Conservation (phyloP, 2,797 vertebrate species). For the Poeciliopsis presidionis region DNA sequence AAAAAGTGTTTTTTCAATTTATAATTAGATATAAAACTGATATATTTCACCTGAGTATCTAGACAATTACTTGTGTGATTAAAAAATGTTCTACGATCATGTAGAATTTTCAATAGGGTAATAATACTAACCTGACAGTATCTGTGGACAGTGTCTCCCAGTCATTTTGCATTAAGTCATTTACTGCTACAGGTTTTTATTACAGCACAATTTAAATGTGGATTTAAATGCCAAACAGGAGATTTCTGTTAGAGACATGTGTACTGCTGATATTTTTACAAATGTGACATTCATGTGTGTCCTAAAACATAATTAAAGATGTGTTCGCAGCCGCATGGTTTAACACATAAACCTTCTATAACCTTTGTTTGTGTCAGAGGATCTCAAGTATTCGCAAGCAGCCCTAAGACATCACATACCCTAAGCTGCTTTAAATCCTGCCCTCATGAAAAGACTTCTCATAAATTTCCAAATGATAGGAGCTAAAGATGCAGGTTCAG, state of each 20-base stretch:
- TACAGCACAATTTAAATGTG: not conserved
- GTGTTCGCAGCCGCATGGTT: not conserved
- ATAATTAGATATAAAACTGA: not conserved
- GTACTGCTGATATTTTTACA: not conserved
- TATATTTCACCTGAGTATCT: not conserved
- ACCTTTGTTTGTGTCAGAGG: constrained; percentile 16
- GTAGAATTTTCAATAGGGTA: not conserved
- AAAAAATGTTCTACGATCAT: not conserved
- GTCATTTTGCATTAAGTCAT: not conserved
- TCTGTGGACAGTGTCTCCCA: not conserved
- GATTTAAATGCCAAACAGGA: not conserved
- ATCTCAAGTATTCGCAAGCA: constrained; percentile 5
- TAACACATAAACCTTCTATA: constrained; percentile 12
- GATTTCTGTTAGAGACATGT: not conserved
- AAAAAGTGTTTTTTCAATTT: not conserved
- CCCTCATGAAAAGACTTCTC: not conserved
- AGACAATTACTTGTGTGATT: not conserved
- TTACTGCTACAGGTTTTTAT: not conserved
- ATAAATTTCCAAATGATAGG: constrained; percentile 6
- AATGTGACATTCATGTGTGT: not conserved
- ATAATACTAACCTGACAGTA: not conserved
- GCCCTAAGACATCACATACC: not conserved
- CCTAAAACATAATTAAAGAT: not conserved
- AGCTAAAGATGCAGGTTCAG: constrained; percentile 23
- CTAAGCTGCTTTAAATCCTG: constrained; percentile 17